Evolutionary conservation across 2,888 invertebrate genomes (phyloP), one percentile per base, ranked within the genome.

Genomic region (Cantharis rustica): DNA sequence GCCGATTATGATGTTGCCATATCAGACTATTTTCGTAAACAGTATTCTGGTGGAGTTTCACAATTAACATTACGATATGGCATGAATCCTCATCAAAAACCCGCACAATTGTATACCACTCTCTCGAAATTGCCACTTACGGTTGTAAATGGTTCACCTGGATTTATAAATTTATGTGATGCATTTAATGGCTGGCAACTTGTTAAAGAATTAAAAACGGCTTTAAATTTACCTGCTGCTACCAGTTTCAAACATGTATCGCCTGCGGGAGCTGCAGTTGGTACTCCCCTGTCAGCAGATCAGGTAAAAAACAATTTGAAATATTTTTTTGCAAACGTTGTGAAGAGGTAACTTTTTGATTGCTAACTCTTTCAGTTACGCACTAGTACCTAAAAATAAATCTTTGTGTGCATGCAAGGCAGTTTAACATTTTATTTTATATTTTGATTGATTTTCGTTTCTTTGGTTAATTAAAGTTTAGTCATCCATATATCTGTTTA

Each of bases 181-280:
- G 98, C 98, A 0, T 90, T 99, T 1, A 99, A 99, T 87, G 98
- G 96, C 0, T 99, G 98, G 95, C 99, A 99, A 86, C 89, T 99
- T 75, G 99, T 99, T 0, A 92, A 91, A 78, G 99, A 99, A 86
- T 88, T 99, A 77, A 94, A 93, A 84, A 88, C 89, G 66, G 95
- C 96, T 0, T 88, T 98, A 9, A 91, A 92, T 4, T 87, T 97
- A 26, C 97, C 98, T 0, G 98, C 99, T 0, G 97, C 98, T 0
- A 93, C 98, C 0, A 98, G 98, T 75, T 99, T 99, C 88, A 99
- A 99, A 86, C 99, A 99, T 87, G 98, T 99, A 7, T 98, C 98
- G 23, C 99, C 99, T 0, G 98, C 99, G 13, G 98, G 98, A 3
- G 98, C 98, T 1, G 98, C 98, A 71, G 94, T 99, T 1, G 98